A percentile compares a stretch with the other conserved stretches of the same genome.
These are phyloP conservation scores for Euplexia lucipara DNA, from an alignment of 2,888 invertebrate genomes.

Conservation along the genomic window DNA sequence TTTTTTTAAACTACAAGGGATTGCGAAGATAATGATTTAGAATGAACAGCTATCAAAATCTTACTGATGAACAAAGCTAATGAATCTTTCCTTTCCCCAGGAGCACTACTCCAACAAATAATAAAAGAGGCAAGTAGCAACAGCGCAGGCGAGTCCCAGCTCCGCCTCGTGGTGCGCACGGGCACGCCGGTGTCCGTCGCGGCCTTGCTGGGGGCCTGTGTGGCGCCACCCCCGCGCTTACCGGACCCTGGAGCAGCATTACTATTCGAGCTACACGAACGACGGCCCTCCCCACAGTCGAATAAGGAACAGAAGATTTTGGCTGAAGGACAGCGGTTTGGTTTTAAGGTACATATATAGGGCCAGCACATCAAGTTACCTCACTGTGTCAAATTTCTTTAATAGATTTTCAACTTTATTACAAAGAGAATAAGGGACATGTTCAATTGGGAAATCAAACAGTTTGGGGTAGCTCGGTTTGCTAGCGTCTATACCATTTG, in stretches of 20 bases:
- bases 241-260: slow-evolving; percentile 91
- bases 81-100: slow-evolving; percentile 67
- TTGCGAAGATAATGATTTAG: too few relatives aligned
- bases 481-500: too few relatives aligned
- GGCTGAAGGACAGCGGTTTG: slow-evolving; percentile 84
- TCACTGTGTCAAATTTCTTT: too few relatives aligned
- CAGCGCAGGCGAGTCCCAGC: slow-evolving; percentile 67
- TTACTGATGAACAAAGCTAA: background rate
- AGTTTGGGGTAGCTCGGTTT: too few relatives aligned
- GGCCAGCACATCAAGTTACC: too few relatives aligned
- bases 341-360: slow-evolving; percentile 85
- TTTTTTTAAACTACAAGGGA: too few relatives aligned
- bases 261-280: slow-evolving; percentile 90
- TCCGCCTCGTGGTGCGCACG: slow-evolving; percentile 89
- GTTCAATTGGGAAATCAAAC: too few relatives aligned
- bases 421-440: too few relatives aligned
- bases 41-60: background rate
- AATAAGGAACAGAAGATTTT: slow-evolving; percentile 79
- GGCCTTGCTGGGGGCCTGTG: slow-evolving; percentile 90
- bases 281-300: slow-evolving; percentile 73
- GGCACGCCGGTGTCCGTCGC: slow-evolving; percentile 92
- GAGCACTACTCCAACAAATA: slow-evolving; percentile 90
- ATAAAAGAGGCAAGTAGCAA: slow-evolving; percentile 86
- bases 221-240: slow-evolving; percentile 89
- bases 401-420: too few relatives aligned